Base-by-base conservation (phyloP, 2,113 vertebrate species). In the Mobula birostris region DNA sequence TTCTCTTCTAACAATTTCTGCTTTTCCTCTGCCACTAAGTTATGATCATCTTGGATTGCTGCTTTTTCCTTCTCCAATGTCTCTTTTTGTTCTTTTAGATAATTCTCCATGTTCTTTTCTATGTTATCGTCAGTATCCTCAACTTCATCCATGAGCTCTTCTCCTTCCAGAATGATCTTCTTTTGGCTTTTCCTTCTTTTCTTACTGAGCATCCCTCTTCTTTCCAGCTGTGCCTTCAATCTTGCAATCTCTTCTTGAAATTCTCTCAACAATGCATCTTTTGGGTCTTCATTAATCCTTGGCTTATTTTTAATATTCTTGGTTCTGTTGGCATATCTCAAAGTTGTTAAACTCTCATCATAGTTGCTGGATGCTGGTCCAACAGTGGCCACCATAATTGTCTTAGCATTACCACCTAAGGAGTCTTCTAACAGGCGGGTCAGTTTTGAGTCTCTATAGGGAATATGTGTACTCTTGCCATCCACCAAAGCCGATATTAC, bases 301-400 rank as follows among this genome's bases (percentile, higher is more conserved):
- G 99, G 99, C 95, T 98, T 98, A 97, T 99, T 99, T 96, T 98
- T 98, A 95, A 99, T 99, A 95, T 99, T 99, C 97, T 99, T 99
- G 95, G 99, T 98, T 95, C 99, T 96, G 97, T 97, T 98, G 96
- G 98, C 98, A 0, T 99, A 99, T 94, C 99, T 96, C 94, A 99
- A 96, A 0, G 99, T 99, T 94, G 98, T 98, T 74, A 99, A 96
- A 95, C 98, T 98, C 95, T 99, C 99, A 0, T 98, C 98, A 0
- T 98, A 98, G 96, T 98, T 97, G 95, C 97, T 97, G 17, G 98
- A 97, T 29, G 98, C 97, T 0, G 99, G 99, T 87, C 98, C 98
- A 95, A 99, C 95, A 0, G 98, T 99, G 95, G 99, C 99, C 70
- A 99, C 97, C 98, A 99, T 99, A 95, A 99, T 98, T 0, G 99